Conservation (phyloP, 2,797 vertebrate species). For the Amphiprion clarkii region DNA sequence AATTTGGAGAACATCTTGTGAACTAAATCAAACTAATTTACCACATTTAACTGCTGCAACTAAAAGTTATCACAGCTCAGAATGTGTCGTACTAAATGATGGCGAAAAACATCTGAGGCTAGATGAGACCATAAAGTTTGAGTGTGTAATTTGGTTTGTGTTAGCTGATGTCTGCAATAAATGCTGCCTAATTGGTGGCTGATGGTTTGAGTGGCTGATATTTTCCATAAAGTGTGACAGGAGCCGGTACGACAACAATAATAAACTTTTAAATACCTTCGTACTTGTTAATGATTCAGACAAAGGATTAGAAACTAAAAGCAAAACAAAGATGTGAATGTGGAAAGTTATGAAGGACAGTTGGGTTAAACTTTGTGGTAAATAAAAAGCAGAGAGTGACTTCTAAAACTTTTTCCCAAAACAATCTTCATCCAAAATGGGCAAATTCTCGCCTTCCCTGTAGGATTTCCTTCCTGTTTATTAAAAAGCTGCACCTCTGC, state of each 20-base stretch:
- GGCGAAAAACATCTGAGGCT: not conserved
- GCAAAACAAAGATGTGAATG: too few relatives aligned
- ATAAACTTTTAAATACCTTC: too few relatives aligned
- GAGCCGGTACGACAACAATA: too few relatives aligned
- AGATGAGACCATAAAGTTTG: not conserved
- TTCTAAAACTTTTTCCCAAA: slow-evolving; percentile 17
- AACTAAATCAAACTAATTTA: too few relatives aligned
- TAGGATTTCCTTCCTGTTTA: slow-evolving; percentile 34
- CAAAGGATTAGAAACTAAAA: too few relatives aligned
- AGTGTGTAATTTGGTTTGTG: not conserved
- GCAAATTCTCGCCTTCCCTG: slow-evolving; percentile 18
- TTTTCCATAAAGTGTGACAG: too few relatives aligned
- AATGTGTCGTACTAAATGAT: not conserved
- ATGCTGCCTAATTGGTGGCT: not conserved
- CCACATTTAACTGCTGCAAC: too few relatives aligned
- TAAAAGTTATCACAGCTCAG: not conserved
- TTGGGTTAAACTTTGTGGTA: not conserved
- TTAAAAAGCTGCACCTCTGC: slow-evolving; percentile 31
- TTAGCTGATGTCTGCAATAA: not conserved
- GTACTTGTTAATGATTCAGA: too few relatives aligned
- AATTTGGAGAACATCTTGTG: too few relatives aligned
- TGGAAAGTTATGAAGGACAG: too few relatives aligned
- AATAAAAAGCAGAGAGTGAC: not conserved
- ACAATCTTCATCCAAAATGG: not conserved
- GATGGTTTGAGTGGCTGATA: too few relatives aligned